Base-by-base conservation (phyloP, 2,888 invertebrate species). In the Vesta saturnalis region DNA sequence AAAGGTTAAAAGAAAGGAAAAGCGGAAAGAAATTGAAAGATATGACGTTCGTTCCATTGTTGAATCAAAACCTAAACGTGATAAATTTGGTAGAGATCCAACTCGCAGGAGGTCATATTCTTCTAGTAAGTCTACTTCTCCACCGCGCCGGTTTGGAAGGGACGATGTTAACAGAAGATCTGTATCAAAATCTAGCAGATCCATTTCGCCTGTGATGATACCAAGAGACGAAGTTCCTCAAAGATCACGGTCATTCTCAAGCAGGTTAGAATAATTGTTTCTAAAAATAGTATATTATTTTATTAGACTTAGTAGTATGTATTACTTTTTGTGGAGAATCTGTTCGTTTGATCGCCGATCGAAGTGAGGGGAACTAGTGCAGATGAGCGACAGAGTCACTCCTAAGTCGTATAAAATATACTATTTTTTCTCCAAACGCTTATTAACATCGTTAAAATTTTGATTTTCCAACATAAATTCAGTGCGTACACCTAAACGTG, bases 21-120 rank as follows among this genome's bases (percentile, higher is more conserved):
- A 91, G 78, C 87, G 94, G 14, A 91, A 93, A 78, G 94, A 95
- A 78, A 84, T 95, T 58, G 92, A 92, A 77, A 87, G 95, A 1
- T 95, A 95, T 81, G 92, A 94, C 85, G 94, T 95, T 8, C 87
- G 95, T 46, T 90, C 91, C 70, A 85, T 95, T 39, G 91, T 95
- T 6, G 88, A 91, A 3, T 91, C 91, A 71, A 90, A 90, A 75
- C 89, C 90, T 0, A 85, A 88, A 62, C 72, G 80, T 2, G 94
- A 94, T 83, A 89, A 91, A 59, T 94, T 94, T 83, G 94, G 94
- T 0, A 86, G 94, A 10, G 94, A 94, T 82, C 87, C 91, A 61
- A 67, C 77, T 19, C 75, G 72, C 2, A 73, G 74, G 22, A 73
- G 70, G 70, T 82, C 82, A 1, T 72, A 74, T 15, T 76, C 77